phyloP scores from a whole-genome alignment of 2,797 vertebrate species.

The Sciurus vulgaris region DNA sequence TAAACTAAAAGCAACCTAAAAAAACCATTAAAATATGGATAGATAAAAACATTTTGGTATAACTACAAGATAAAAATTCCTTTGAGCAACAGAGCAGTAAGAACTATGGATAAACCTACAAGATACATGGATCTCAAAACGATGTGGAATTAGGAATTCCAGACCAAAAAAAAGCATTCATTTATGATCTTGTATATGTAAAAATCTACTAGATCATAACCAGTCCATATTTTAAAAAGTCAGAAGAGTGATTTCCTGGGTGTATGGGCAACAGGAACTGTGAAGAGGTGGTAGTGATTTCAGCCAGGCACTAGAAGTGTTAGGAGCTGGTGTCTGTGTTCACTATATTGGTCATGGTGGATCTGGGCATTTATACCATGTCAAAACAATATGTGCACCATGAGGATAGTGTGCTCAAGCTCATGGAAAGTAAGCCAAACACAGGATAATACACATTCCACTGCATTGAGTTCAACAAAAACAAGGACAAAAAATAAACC shows the following conservation, averaged over 20 bases:
- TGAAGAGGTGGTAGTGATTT: not conserved
- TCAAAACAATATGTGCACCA: not conserved
- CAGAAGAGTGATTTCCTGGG: not conserved
- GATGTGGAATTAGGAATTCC: not conserved
- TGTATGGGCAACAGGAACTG: rapidly evolving
- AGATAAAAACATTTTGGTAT: not conserved
- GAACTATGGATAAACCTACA: not conserved
- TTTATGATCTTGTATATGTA: not conserved
- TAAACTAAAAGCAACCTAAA: not conserved
- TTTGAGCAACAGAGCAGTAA: not conserved
- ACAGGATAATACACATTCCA: not conserved
- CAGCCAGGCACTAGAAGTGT: not conserved
- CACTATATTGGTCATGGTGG: too few species aligned
- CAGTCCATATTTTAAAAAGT: not conserved
- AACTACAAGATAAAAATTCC: not conserved
- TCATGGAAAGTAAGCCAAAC: not conserved
- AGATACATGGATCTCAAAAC: not conserved
- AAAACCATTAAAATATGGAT: not conserved
- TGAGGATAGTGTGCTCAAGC: not conserved
- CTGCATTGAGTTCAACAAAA: not conserved
- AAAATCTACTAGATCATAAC: not conserved
- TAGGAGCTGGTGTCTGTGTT: not conserved
- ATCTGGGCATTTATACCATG: not conserved
- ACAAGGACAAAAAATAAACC: not conserved
- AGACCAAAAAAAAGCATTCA: not conserved